Base-by-base conservation (phyloP, 2,888 invertebrate species). In the Clivina fossor region DNA sequence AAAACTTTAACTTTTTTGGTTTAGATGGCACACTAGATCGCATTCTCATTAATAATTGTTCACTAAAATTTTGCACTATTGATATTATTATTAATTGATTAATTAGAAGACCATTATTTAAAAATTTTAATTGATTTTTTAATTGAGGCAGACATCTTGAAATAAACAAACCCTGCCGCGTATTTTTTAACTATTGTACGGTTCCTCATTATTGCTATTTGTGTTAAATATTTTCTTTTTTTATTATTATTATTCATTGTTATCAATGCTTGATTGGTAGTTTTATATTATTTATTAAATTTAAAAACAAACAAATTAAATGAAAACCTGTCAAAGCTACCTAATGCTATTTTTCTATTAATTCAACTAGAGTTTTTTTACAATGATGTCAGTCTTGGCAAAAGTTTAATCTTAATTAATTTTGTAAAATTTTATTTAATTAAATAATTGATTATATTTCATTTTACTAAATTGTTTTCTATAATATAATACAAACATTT, bases 21-120 rank as follows among this genome's bases (percentile, higher is more conserved):
- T n/a, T n/a, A n/a, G n/a, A n/a, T n/a, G n/a, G n/a, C 28, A 46
- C 46, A 46, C 46, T 46, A 46, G 19, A 30, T 18, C 43, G 46
- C 28, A 32, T 20, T 28, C 26, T 38, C 13, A 30, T 44, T 18
- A 9, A 28, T 13, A 44, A 32, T 51, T 24, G n/a, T n/a, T 44
- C 53, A 53, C 53, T 53, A 53, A 33, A 33, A 53, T 40, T 53
- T 53, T 53, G 53, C 53, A 53, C 53, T 53, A 53, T 53, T 53
- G 53, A 53, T 53, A 53, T 53, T 53, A n/a, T n/a, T n/a, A 53
- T 53, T 53, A 44, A 49, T 49, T 56, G 49, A 56, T 56, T 50
- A 49, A 56, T 15, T 48, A 38, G 32, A 38, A 30, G 38, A 32
- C 16, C 24, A 32, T 33, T 50, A 16, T 24, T 38, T 38, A 38